Evolutionary conservation across 1,140 invertebrate species (phyloP).

Genomic region (Lordiphosa clarofinis): DNA sequence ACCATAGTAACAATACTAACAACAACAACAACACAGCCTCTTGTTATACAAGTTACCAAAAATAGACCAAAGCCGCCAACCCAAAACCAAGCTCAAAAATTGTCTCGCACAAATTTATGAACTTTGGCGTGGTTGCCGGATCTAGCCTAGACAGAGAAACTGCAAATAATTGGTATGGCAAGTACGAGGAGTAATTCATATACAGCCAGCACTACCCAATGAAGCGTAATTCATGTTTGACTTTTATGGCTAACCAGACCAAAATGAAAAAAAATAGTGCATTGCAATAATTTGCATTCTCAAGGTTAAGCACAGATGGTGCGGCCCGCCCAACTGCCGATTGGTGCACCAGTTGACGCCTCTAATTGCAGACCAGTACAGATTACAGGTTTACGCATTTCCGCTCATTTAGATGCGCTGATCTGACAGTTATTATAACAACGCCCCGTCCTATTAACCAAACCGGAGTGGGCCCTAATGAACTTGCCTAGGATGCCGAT

Average conservation of each 20-base stretch:
- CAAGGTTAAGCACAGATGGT: slow-evolving; percentile 10
- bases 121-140: slow-evolving; percentile 31
- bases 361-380: slow-evolving; percentile 39
- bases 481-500: slow-evolving; percentile 40
- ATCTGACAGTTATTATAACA: slow-evolving; percentile 64
- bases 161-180: slow-evolving; percentile 48
- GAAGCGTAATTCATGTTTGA: slow-evolving; percentile 47
- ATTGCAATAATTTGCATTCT: slow-evolving; percentile 39
- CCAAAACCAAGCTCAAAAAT: slow-evolving; percentile 10
- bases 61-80: slow-evolving; percentile 52
- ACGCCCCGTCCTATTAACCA: slow-evolving; percentile 16
- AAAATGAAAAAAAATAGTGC: background rate
- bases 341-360: slow-evolving; percentile 33
- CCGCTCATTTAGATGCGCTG: slow-evolving; percentile 22
- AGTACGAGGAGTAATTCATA: slow-evolving; percentile 37
- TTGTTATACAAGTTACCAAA: slow-evolving; percentile 73
- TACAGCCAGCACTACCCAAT: slow-evolving; percentile 28
- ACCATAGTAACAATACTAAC: slow-evolving; percentile 3
- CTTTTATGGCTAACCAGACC: slow-evolving; percentile 41
- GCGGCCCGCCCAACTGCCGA: slow-evolving; percentile 11
- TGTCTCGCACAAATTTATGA: slow-evolving; percentile 25
- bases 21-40: slow-evolving; percentile 39
- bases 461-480: slow-evolving; percentile 37
- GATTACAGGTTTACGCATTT: slow-evolving; percentile 61
- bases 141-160: slow-evolving; percentile 34